Conservation (phyloP, 2,113 vertebrate genomes). For the Blennius ocellaris region DNA sequence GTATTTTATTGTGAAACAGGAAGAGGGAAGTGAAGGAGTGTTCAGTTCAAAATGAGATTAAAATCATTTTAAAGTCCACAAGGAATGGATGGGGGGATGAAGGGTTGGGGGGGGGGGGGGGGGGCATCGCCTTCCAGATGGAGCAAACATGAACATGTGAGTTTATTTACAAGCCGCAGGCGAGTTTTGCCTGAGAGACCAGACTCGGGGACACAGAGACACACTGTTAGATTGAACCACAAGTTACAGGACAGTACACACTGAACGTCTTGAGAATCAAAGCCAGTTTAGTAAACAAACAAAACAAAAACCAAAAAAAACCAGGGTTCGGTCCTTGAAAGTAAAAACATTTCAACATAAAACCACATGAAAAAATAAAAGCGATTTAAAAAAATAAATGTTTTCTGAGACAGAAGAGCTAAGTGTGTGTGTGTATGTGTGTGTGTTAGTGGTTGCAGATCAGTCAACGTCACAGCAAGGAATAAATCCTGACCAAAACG, state of each 20-base stretch:
- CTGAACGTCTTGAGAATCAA: conserved; percentile 3
- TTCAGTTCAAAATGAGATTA: background rate
- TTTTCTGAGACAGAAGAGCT: background rate
- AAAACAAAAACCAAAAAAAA: conserved; percentile 1
- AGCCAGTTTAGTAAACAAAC: conserved; percentile 22
- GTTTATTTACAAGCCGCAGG: no score
- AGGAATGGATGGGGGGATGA: no score
- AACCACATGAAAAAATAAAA: conserved; percentile 27
- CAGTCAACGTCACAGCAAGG: no score
- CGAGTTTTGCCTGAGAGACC: no score
- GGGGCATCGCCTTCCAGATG: background rate
- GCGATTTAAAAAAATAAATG: conserved; percentile 24
- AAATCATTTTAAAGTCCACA: background rate
- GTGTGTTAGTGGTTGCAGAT: background rate
- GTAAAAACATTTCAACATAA: conserved; percentile 38
- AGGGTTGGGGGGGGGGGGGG: no score
- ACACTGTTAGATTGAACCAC: no score
- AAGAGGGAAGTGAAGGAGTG: conserved; percentile 21
- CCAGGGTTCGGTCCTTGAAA: conserved; percentile 5
- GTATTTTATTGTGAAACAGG: conserved; percentile 46
- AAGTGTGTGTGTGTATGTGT: no score
- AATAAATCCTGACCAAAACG: no score
- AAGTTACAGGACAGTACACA: no score
- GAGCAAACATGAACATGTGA: background rate
- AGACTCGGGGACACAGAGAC: no score